Evolutionary conservation across 2,113 vertebrate species (phyloP).

Genomic region (Zosterops hypoxanthus): DNA sequence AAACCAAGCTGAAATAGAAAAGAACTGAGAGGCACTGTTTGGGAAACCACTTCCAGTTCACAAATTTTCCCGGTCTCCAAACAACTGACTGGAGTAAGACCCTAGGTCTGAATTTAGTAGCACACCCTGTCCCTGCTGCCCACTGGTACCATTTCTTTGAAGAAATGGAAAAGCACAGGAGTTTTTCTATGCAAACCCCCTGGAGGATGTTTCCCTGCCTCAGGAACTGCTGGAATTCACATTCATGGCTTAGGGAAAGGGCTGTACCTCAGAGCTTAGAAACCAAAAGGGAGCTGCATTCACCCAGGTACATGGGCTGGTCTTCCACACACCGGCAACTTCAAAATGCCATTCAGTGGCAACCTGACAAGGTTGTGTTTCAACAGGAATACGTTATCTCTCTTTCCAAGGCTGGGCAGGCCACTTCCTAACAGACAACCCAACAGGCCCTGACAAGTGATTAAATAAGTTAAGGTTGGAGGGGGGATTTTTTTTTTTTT

Average conservation of each 20-base stretch:
- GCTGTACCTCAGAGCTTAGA: not conserved
- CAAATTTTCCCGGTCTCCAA: not conserved
- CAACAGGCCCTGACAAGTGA: constrained; percentile 56
- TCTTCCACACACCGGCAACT: constrained; percentile 8
- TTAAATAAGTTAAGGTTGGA: constrained; percentile 32
- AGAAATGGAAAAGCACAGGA: not conserved
- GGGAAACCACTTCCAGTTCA: constrained; percentile 24
- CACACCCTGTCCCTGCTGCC: not conserved
- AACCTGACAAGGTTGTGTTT: constrained; percentile 63
- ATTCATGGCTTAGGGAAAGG: not conserved
- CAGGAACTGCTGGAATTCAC: not conserved
- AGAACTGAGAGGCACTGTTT: not conserved
- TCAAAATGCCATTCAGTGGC: constrained; percentile 28
- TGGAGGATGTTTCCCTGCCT: not conserved
- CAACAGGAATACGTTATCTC: constrained; percentile 50
- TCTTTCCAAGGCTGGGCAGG: constrained; percentile 53
- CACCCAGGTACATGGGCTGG: not conserved
- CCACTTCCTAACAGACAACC: constrained; percentile 53
- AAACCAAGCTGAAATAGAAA: constrained; percentile 8
- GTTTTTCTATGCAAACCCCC: not conserved
- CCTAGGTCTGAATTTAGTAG: not conserved
- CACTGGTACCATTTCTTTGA: not conserved
- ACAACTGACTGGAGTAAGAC: rapidly evolving
- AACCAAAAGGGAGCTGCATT: not conserved
- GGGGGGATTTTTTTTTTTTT: not conserved